phyloP scores from a whole-genome alignment of 2,113 vertebrate species.

The Orcinus orca region DNA sequence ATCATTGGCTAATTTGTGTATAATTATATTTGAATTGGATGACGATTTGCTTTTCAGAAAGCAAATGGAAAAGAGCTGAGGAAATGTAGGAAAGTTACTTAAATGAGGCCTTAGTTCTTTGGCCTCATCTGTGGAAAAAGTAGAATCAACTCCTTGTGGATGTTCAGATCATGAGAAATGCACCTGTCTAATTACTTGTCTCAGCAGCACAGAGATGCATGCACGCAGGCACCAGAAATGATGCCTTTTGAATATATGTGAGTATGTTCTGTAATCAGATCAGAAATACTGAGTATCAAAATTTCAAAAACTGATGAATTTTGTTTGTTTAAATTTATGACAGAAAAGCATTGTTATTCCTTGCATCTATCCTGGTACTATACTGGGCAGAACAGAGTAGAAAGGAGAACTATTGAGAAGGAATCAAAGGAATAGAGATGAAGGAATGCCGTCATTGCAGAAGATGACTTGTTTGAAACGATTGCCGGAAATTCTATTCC shows the following conservation, averaged over 20 bases:
- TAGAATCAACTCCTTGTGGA: constrained; percentile 56
- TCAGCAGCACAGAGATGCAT: not conserved
- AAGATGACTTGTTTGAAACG: not conserved
- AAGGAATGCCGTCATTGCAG: not conserved
- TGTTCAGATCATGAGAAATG: constrained; percentile 61
- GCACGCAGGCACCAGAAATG: not conserved
- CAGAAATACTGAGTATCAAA: not conserved
- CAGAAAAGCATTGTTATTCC: not conserved
- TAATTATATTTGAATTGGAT: constrained; percentile 75
- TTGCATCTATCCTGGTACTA: not conserved
- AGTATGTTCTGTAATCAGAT: not conserved
- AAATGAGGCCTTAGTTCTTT: constrained; percentile 71
- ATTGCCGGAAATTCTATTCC: not conserved
- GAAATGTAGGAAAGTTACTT: constrained; percentile 74
- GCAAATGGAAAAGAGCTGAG: constrained; percentile 65
- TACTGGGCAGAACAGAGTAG: not conserved
- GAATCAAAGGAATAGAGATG: not conserved
- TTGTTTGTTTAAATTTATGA: not conserved
- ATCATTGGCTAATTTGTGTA: constrained; percentile 65
- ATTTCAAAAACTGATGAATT: not conserved
- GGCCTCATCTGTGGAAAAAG: constrained; percentile 69
- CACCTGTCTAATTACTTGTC: constrained; percentile 53
- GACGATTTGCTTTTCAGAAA: constrained; percentile 71
- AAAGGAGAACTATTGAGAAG: not conserved
- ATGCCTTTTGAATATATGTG: not conserved